These are phyloP conservation scores for Hirtodrosophila histrioides DNA, from an alignment of 2,888 invertebrate species.

Conservation along the genomic window DNA sequence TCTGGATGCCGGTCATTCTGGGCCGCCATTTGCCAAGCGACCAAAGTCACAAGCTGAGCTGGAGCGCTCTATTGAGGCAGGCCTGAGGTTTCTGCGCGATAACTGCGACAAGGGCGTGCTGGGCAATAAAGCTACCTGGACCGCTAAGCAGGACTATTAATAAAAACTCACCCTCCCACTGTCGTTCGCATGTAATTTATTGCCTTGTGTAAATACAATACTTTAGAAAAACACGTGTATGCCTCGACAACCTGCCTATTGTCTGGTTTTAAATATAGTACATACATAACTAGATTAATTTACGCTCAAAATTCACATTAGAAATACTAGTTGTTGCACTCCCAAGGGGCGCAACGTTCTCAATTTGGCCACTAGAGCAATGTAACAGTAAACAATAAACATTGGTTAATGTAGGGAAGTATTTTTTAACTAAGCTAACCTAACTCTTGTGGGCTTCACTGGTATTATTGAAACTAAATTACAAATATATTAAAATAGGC, in stretches of 20 bases:
- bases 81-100: conserved; percentile 85
- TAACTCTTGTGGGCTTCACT: conserved; percentile 12
- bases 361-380: conserved; percentile 39
- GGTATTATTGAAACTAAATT: conserved; percentile 26
- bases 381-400: conserved; percentile 39
- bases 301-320: conserved; percentile 25
- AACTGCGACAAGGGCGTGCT: conserved; percentile 85
- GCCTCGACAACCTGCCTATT: conserved; percentile 42
- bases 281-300: conserved; percentile 16
- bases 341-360: conserved; percentile 8
- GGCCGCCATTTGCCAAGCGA: conserved; percentile 62
- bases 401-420: conserved; percentile 11
- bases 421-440: conserved; percentile 31
- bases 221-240: conserved; percentile 50
- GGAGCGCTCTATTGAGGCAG: conserved; percentile 86
- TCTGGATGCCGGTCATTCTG: conserved; percentile 86
- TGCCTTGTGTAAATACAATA: conserved; percentile 65
- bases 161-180: background rate
- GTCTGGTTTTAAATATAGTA: conserved; percentile 25
- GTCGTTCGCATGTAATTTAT: conserved; percentile 51
- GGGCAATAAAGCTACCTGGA: conserved; percentile 82
- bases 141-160: conserved; percentile 83
- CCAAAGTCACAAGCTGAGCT: conserved; percentile 77
- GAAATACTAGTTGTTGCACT: conserved; percentile 9
- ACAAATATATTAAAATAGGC: background rate